Percentiles rank a stretch among this genome's conserved stretches.
Evolutionary conservation across 2,888 invertebrate species (phyloP).

Genomic region (Oxystoma pomonae): DNA sequence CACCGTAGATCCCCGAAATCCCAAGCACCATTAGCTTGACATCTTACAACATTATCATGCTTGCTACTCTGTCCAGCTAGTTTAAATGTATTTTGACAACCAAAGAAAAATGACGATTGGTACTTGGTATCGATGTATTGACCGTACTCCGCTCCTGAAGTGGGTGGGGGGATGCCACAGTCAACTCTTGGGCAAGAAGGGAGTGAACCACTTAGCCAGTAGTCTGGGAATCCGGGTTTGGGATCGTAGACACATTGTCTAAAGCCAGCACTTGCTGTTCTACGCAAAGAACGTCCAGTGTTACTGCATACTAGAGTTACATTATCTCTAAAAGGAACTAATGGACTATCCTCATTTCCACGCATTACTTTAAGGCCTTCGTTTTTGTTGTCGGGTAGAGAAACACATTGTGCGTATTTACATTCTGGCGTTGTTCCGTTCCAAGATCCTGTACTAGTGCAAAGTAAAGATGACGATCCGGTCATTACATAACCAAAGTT

Average conservation of each 20-base stretch:
- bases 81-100: conserved; percentile 94
- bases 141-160: conserved; percentile 92
- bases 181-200: conserved; percentile 86
- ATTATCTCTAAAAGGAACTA: conserved; percentile 86
- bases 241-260: conserved; percentile 96
- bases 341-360: conserved; percentile 75
- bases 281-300: conserved; percentile 71
- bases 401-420: conserved; percentile 88
- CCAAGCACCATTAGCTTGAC: conserved; percentile 92
- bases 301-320: conserved; percentile 80
- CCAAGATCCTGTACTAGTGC: conserved; percentile 89
- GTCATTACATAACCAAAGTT: conserved; percentile 92
- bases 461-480: conserved; percentile 80
- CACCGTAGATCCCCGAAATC: conserved; percentile 84
- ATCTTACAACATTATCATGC: conserved; percentile 88
- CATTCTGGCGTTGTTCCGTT: conserved; percentile 92
- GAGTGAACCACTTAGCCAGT: conserved; percentile 83
- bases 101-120: conserved; percentile 92
- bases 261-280: conserved; percentile 79
- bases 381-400: conserved; percentile 81
- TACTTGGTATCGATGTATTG: conserved; percentile 83
- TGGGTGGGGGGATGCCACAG: conserved; percentile 87
- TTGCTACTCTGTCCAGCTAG: conserved; percentile 88
- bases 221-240: conserved; percentile 82
- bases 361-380: conserved; percentile 78